A percentile compares a stretch with the other conserved stretches of the same genome.
phyloP scores from a whole-genome alignment of 2,113 vertebrate genomes.

The Orycteropus afer region DNA sequence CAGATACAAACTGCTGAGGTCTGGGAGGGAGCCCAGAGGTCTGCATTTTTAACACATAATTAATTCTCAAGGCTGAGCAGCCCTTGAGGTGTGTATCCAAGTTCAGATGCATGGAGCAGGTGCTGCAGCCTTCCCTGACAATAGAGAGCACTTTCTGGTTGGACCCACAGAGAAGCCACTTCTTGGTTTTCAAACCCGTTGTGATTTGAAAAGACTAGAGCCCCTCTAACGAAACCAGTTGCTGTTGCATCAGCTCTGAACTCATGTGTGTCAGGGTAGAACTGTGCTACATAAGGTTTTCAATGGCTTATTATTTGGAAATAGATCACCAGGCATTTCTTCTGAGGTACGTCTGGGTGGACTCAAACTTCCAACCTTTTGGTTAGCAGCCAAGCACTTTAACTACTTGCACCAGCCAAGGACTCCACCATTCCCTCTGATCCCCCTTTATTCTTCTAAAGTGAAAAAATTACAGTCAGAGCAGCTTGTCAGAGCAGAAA shows the following conservation, averaged over 20 bases:
- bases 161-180: not conserved
- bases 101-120: no score
- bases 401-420: not conserved
- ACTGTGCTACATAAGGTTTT: no score
- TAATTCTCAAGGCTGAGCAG: not conserved
- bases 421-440: not conserved
- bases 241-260: no score
- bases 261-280: no score
- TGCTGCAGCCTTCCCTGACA: not conserved
- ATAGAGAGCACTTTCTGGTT: not conserved
- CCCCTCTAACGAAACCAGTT: not conserved
- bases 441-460: not conserved
- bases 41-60: fast-evolving
- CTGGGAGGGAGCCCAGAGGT: not conserved
- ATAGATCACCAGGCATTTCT: no score
- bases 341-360: not conserved
- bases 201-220: not conserved
- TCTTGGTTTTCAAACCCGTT: not conserved
- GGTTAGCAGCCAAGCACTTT: not conserved
- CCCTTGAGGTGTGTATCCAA: not conserved
- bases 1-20: not conserved
- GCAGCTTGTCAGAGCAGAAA: not conserved
- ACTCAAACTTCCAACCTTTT: not conserved
- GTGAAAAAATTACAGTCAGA: not conserved
- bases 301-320: no score